phyloP scores from a whole-genome alignment of 2,797 vertebrate genomes.

The Columba guinea region DNA sequence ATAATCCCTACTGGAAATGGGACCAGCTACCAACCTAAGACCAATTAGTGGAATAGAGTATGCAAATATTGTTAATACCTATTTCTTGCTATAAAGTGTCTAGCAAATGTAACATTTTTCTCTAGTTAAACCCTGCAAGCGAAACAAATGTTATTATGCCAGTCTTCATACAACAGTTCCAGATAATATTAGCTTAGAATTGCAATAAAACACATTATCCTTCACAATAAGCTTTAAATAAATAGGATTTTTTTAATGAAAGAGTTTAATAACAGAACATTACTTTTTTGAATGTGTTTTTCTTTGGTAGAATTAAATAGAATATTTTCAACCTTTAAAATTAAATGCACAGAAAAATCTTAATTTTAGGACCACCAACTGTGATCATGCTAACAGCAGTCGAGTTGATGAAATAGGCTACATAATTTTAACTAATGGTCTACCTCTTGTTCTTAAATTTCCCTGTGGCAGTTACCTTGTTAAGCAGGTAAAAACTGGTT shows the following conservation, averaged over 20 bases:
- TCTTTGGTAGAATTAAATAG: neutral
- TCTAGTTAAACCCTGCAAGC: conserved; percentile 23
- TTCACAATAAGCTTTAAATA: conserved; percentile 38
- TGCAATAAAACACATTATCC: conserved; percentile 12
- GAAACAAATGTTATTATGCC: neutral
- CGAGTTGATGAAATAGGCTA: neutral
- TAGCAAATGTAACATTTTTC: conserved; percentile 31
- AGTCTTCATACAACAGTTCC: neutral
- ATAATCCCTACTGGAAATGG: conserved; percentile 57
- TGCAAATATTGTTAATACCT: conserved; percentile 42
- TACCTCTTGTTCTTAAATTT: neutral
- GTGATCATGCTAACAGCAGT: neutral
- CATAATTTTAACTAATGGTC: neutral
- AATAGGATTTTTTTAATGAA: neutral
- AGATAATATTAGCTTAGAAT: neutral
- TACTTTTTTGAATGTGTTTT: neutral
- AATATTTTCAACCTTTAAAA: conserved; percentile 22
- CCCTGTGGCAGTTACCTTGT: neutral
- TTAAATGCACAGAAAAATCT: neutral
- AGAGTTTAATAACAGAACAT: neutral
- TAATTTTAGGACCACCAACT: neutral
- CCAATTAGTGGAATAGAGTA: conserved; percentile 44
- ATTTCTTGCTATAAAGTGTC: conserved; percentile 30
- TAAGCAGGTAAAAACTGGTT: neutral
- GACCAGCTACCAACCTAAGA: conserved; percentile 44